Evolutionary conservation across 2,888 invertebrate species (phyloP), one percentile per base, ranked within the genome.

Genomic region (Nebria brevicollis): DNA sequence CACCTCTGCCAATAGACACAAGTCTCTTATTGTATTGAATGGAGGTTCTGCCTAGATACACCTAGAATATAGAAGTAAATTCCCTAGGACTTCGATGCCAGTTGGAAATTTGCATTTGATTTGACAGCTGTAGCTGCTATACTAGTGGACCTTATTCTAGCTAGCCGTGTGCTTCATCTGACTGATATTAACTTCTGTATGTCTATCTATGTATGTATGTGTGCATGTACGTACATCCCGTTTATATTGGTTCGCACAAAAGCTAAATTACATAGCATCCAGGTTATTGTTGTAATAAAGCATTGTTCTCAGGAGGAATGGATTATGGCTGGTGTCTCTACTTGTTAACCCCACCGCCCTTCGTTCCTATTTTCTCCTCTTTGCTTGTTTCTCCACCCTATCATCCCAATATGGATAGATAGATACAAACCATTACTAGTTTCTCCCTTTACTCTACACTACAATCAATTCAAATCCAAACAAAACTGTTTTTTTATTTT

Each of bases 281-380:
- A 80, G 88, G 88, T 88, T 88, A 88, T 88, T 88, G 88, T 88
- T 66, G 87, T 88, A 88, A 88, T 89, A 88, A 88, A 88, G 87
- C 88, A 88, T 89, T 89, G 88, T 89, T 88, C 89, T 88, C 88
- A 85, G 83, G 88, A 88, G 88, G 86, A 88, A 88, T 86, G 87
- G 87, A 88, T 86, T 86, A 86, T 86, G 41, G 73, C 41, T 42
- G 41, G 42, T 41, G 72, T 34, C 25, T 72, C 72, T 68, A 80
- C 75, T 68, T 68, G 68, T 68, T 25, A 68, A 26, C 68, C 68
- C 34, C 34, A 34, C 34, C 25, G 8, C 8, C 15, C 15, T 68
- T 68, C 68, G 11, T 34, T 25, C 70, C 11, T 10, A 25, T 25
- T 15, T 11, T 25, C 34, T 70, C 70, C 70, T 25, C 70, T 70